Evolutionary conservation across 2,888 invertebrate genomes (phyloP).

Genomic region (Fragum fragum): DNA sequence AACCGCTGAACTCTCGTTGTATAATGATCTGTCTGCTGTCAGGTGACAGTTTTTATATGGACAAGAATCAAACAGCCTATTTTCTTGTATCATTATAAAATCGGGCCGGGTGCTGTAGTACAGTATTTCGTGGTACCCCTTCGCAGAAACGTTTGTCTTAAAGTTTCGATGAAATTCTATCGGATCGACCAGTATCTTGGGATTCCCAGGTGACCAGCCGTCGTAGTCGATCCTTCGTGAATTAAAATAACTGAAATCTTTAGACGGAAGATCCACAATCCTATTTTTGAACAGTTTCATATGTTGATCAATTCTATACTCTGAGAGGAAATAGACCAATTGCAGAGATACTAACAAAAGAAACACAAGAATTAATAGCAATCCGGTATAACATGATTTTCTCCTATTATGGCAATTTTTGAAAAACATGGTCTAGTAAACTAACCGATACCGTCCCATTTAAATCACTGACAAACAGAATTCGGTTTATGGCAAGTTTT

Average conservation of each 20-base stretch:
- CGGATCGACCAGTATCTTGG: background rate
- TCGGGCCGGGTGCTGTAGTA: background rate
- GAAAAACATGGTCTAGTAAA: background rate
- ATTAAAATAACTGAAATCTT: background rate
- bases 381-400: background rate
- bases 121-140: slow-evolving; percentile 9
- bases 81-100: background rate
- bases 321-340: background rate
- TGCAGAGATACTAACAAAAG: background rate
- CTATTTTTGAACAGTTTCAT: background rate
- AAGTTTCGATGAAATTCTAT: background rate
- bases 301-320: background rate
- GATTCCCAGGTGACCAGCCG: background rate
- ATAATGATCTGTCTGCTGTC: background rate
- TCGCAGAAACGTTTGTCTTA: background rate
- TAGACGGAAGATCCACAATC: background rate
- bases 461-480: too few species aligned
- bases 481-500: too few species aligned
- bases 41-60: slow-evolving; percentile 12
- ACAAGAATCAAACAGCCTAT: background rate
- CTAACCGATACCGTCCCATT: too few species aligned
- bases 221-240: background rate
- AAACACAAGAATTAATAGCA: background rate
- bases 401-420: background rate
- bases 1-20: background rate